phyloP scores from a whole-genome alignment of 2,888 invertebrate species.

The Erebia ligea region DNA sequence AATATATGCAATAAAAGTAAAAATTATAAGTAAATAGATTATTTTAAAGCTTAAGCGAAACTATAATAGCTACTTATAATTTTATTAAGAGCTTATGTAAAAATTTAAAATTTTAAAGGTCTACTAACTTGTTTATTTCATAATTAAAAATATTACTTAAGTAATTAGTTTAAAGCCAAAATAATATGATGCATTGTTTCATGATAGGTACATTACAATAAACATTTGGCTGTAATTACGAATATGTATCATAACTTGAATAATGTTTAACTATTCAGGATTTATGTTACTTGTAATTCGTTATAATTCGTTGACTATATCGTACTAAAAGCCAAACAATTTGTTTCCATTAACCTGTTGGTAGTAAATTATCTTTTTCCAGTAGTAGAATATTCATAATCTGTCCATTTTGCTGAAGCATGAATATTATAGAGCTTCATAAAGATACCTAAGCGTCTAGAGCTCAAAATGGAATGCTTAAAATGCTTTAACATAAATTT shows the following conservation, averaged over 20 bases:
- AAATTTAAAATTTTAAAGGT: too few species aligned
- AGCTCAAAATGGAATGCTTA: slow-evolving; percentile 14
- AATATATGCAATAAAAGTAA: too few species aligned
- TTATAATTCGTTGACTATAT: slow-evolving; percentile 11
- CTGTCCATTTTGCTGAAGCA: background rate
- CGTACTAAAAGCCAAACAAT: slow-evolving; percentile 21
- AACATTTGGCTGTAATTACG: slow-evolving; percentile 8
- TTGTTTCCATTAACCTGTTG: slow-evolving; percentile 9
- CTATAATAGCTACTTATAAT: too few species aligned
- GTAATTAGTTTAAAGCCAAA: too few species aligned
- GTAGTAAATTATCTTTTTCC: slow-evolving; percentile 2
- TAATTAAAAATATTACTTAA: too few species aligned
- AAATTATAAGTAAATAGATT: too few species aligned
- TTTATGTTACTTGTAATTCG: slow-evolving; percentile 12
- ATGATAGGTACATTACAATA: background rate
- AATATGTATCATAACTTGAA: background rate
- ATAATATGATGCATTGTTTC: too few species aligned
- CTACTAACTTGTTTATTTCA: too few species aligned
- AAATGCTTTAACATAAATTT: slow-evolving; percentile 18
- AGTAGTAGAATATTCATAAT: background rate
- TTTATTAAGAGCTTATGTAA: too few species aligned
- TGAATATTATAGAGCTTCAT: slow-evolving; percentile 13
- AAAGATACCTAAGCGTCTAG: background rate
- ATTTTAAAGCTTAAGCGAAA: too few species aligned
- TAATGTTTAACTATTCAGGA: slow-evolving; percentile 1